Conservation (phyloP, 2,888 invertebrate species). For the Furcula furcula region DNA sequence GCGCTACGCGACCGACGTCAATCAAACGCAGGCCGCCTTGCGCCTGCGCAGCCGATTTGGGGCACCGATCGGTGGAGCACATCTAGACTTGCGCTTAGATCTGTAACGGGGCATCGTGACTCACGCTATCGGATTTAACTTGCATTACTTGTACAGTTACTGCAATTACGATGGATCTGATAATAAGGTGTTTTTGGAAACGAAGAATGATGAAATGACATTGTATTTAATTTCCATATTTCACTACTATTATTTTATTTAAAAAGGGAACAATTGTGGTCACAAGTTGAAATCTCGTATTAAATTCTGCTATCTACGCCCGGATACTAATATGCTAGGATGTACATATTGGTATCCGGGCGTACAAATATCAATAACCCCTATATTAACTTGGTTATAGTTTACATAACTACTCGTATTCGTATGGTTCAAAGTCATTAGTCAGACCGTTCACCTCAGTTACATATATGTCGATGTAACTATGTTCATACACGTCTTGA, state of each 20-base stretch:
- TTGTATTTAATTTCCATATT: too few relatives aligned
- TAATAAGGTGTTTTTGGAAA: neutral
- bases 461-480: too few relatives aligned
- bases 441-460: neutral
- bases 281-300: too few relatives aligned
- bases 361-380: neutral
- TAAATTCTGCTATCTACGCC: too few relatives aligned
- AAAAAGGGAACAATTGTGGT: too few relatives aligned
- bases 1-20: conserved; percentile 23
- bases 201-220: too few relatives aligned
- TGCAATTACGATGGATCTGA: conserved; percentile 9
- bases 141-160: conserved; percentile 17
- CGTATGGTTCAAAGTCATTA: neutral
- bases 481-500: too few relatives aligned
- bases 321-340: too few relatives aligned
- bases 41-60: conserved; percentile 10
- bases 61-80: neutral
- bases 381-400: neutral
- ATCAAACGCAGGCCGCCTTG: conserved; percentile 27
- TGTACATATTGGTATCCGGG: too few relatives aligned
- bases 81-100: conserved; percentile 12
- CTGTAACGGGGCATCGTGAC: conserved; percentile 21
- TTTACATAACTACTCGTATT: neutral
- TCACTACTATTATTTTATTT: too few relatives aligned
- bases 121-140: conserved; percentile 6